A percentile compares a stretch with the other conserved stretches of the same genome.
Conservation (phyloP, 2,113 vertebrate species). For the Oncorhynchus tshawytscha region DNA sequence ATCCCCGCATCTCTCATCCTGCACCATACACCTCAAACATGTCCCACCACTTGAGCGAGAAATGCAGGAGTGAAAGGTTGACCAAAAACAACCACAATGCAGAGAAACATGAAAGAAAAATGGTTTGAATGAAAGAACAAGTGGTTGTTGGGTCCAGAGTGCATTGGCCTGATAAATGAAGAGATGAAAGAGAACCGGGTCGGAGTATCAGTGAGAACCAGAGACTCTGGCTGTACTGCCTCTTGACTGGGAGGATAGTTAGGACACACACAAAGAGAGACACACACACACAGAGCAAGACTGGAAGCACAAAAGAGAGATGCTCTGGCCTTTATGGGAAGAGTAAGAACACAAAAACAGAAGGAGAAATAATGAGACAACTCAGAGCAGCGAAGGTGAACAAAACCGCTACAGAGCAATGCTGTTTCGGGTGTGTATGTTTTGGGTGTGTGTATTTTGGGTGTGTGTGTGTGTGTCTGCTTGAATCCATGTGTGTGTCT, state of each 20-base stretch:
- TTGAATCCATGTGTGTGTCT: background rate
- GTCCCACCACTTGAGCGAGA: constrained; percentile 10
- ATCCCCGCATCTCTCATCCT: background rate
- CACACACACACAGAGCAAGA: background rate
- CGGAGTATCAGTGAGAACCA: constrained; percentile 21
- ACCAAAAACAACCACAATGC: constrained; percentile 7
- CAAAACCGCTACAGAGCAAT: background rate
- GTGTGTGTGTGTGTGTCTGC: background rate
- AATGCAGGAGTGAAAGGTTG: constrained; percentile 11
- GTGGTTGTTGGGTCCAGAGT: background rate
- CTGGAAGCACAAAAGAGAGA: background rate
- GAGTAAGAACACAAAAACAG: constrained; percentile 40
- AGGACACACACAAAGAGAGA: constrained; percentile 11
- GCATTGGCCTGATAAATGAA: constrained; percentile 34
- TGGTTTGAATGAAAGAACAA: background rate
- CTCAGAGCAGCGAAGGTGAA: constrained; percentile 23
- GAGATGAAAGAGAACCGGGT: constrained; percentile 36
- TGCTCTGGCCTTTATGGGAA: constrained; percentile 5
- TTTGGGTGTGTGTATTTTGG: background rate
- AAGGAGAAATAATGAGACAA: constrained; percentile 49
- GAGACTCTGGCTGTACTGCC: constrained; percentile 2
- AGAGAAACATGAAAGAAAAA: constrained; percentile 9
- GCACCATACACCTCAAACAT: background rate
- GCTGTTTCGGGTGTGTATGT: background rate
- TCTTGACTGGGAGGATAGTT: constrained; percentile 25